A percentile compares a stretch with the other conserved stretches of the same genome.
Evolutionary conservation across 2,888 invertebrate species (phyloP).

Genomic region (Aphrophora alni): DNA sequence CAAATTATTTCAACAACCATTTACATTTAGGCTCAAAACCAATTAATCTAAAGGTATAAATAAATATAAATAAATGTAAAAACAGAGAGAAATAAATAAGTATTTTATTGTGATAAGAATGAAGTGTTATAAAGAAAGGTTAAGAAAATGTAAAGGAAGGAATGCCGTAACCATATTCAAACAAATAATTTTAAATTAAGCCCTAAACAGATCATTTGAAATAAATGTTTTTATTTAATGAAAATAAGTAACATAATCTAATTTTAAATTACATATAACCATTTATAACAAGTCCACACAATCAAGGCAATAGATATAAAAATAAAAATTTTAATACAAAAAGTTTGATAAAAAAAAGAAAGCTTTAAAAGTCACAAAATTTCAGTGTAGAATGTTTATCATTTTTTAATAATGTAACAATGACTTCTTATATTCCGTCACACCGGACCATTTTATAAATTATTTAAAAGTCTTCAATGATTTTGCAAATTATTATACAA

Average conservation of each 20-base stretch:
- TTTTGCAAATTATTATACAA: neutral
- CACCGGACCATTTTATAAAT: too few species aligned
- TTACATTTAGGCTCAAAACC: too few species aligned
- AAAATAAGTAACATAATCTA: neutral
- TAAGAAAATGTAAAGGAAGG: neutral
- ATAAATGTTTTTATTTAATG: neutral
- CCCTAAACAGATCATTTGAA: neutral
- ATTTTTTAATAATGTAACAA: too few species aligned
- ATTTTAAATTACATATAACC: neutral
- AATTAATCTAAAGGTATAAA: neutral
- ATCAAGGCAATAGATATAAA: neutral
- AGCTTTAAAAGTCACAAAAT: conserved; percentile 6
- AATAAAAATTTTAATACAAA: neutral
- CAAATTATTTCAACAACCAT: too few species aligned
- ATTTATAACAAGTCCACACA: neutral
- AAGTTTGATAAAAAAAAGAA: conserved; percentile 20
- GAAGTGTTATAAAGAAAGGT: neutral
- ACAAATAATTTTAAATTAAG: neutral
- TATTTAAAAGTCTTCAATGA: neutral
- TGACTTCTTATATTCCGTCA: too few species aligned
- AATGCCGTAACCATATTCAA: neutral
- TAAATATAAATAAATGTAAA: neutral
- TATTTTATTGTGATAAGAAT: neutral
- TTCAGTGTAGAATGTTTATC: conserved; percentile 6
- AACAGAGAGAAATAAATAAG: neutral